phyloP scores from a whole-genome alignment of 2,113 vertebrate species.

The Geococcyx californianus region DNA sequence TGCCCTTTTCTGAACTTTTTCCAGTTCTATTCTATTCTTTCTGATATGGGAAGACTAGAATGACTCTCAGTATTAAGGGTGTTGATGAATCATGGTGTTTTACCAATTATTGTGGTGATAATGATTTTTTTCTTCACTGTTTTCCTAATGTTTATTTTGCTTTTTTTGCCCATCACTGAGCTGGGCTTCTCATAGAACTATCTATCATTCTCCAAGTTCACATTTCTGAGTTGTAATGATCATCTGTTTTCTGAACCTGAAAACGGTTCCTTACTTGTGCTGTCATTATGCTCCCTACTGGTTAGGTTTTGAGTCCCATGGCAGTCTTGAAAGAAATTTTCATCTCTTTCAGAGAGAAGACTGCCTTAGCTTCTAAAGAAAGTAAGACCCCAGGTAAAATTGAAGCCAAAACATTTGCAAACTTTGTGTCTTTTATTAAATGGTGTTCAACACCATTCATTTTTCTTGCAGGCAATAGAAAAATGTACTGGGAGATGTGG shows the following conservation, averaged over 20 bases:
- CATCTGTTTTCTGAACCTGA: not conserved
- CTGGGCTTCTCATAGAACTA: not conserved
- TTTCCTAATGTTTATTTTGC: not conserved
- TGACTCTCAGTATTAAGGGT: not conserved
- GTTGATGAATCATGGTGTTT: not conserved
- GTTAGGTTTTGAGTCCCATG: not conserved
- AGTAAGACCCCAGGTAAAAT: not conserved
- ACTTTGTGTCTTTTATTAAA: not conserved
- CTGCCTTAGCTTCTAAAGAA: not conserved
- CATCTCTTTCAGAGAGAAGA: not conserved
- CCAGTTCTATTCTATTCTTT: not conserved
- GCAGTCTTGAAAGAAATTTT: not conserved
- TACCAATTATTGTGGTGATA: not conserved
- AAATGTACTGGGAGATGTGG: not conserved
- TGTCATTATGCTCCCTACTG: not conserved
- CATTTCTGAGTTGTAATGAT: not conserved
- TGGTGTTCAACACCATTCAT: not conserved
- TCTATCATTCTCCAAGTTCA: not conserved
- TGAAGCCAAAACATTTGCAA: not conserved
- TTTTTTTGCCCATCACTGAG: not conserved
- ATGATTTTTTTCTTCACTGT: not conserved
- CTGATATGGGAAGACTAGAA: not conserved
- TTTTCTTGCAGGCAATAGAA: not conserved
- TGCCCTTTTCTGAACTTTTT: not conserved
- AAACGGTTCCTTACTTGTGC: not conserved